Percentiles rank a stretch among this genome's conserved stretches.
These are phyloP conservation scores for Caenorhabditis remanei DNA, from an alignment of 1,140 invertebrate genomes.

Conservation along the genomic window DNA sequence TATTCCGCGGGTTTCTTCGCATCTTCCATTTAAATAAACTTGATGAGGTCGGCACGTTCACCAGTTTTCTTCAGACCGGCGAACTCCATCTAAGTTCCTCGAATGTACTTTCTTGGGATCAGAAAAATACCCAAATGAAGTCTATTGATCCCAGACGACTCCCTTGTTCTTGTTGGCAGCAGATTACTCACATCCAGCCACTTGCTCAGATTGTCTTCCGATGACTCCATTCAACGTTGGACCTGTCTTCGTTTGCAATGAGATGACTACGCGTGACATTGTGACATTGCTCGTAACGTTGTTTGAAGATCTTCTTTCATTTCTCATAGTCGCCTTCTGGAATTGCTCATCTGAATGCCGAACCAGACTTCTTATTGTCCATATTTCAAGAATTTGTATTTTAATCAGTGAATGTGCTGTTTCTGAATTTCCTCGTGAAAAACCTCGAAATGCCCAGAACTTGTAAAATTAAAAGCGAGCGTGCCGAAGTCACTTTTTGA, in stretches of 20 bases:
- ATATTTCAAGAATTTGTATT: no score
- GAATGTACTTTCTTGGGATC: conserved; percentile 99
- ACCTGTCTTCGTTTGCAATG: conserved; percentile 86
- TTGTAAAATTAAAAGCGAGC: no score
- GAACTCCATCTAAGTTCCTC: conserved; percentile 84
- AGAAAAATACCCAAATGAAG: conserved; percentile 92
- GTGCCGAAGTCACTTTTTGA: no score
- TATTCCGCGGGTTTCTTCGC: conserved; percentile 30
- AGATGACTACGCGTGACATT: conserved; percentile 94
- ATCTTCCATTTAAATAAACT: conserved; percentile 67
- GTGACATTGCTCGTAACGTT: no score
- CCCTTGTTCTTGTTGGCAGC: conserved; percentile 96
- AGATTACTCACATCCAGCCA: conserved; percentile 91
- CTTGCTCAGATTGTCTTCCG: conserved; percentile 95
- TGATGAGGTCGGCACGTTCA: conserved; percentile 70
- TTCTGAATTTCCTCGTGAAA: no score
- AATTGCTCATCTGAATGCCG: no score
- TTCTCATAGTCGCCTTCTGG: no score
- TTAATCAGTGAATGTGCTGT: no score
- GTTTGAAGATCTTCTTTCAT: no score
- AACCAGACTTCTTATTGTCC: no score
- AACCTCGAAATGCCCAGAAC: no score
- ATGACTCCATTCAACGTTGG: conserved; percentile 93
- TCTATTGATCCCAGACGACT: conserved; percentile 87
- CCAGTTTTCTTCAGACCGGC: conserved; percentile 68